Evolutionary conservation across 2,888 invertebrate species (phyloP), one percentile per base, ranked within the genome.

Genomic region (Seira sanloemensis): DNA sequence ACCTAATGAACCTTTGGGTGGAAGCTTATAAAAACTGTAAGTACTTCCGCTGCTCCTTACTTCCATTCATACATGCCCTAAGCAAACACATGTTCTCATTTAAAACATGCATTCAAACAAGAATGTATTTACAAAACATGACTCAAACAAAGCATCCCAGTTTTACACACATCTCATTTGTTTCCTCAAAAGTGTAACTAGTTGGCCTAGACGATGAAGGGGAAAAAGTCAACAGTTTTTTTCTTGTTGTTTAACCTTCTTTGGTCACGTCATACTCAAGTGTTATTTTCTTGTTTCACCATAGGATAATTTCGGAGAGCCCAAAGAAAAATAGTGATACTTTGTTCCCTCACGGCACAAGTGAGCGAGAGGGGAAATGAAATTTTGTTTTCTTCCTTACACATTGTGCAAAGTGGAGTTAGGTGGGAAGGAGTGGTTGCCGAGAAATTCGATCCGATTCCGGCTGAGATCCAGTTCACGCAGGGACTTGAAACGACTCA

Each of bases 381-480:
- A 7, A n/a, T 50, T 50, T 50, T n/a, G 4, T 54, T 18, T 23
- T 25, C 16, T 12, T 71, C 23, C 93, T 91, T 91, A 93, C 93
- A 93, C 90, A 89, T 91, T 91, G 77, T 91, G 85, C 69, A 88
- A 74, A 37, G 88, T 81, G 50, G 78, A 85, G 76, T 86, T 84
- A 25, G 73, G 58, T 73, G 88, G 88, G 81, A 88, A 89, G 68
- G 88, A 88, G 78, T 81, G 71, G 84, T 91, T 92, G 46, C 90
- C 91, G 23, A 92, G 89, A 73, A 90, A 89, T 50, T 90, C 88
- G 37, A 92, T 90, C 84, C 90, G 90, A 89, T 92, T 92, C 89
- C 91, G 91, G 89, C 91, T 92, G 84, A 92, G 88, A 84, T 91
- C 91, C 81, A 92, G 89, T 68, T 90, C 90, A 86, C 91, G 91